Base-by-base conservation (phyloP, 2,113 vertebrate species). In the Thymallus thymallus region DNA sequence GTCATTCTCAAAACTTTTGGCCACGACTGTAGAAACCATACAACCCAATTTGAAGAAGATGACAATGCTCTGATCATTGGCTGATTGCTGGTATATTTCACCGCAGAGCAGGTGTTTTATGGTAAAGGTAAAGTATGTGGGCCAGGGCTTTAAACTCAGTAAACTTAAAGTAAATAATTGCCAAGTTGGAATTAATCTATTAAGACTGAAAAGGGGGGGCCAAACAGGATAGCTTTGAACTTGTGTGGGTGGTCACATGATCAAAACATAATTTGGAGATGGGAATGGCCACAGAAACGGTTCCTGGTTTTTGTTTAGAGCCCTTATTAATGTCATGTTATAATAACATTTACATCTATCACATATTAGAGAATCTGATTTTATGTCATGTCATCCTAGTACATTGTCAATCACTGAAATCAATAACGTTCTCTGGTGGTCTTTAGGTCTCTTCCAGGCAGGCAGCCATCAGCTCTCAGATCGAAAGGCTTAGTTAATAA, bases 141-240 rank as follows among this genome's bases (percentile, higher is more conserved):
- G 65, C 55, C 48, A 23, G 73, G 2, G 45, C 32, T 72, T 69
- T 79, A 71, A 71, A 68, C 78, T 80, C 73, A 76, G 84, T 80
- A 85, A 87, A 85, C 80, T 76, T 30, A 71, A 29, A 30, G 86
- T 91, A 77, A 92, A 91, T 89, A 74, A 91, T 89, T 90, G 7
- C 55, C 12, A 80, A 69, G 65, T 75, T 77, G 78, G 67, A 68
- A 80, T 23, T 81, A 81, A 79, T 79, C 82, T 82, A 83, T 51
- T 85, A 88, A 26, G 35, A 76, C 69, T 76, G 69, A 1, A 20
- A 78, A 69, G 77, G 77, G 12, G 69, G 65, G 72, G 76, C 65
- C 35, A 62, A 45, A 22, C 35, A 41, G 35, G 9, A 41, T 41
- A 41, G 70, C 78, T 81, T 85, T 85, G 80, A 86, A 84, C 70